These are phyloP conservation scores for Archilochus colubris DNA, from an alignment of 2,113 vertebrate genomes.

Conservation along the genomic window DNA sequence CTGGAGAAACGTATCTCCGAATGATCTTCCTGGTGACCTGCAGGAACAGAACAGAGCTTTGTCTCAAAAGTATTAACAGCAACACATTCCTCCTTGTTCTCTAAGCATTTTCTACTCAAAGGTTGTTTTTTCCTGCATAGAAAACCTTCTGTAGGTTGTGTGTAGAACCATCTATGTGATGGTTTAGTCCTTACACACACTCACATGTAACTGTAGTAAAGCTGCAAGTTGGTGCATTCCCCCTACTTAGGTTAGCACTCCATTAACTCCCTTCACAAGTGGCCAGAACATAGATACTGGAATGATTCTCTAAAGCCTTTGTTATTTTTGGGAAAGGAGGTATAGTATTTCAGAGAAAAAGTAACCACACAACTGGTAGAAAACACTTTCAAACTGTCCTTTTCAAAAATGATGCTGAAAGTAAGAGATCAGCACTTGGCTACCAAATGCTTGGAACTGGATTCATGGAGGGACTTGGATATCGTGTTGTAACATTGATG, in stretches of 20 bases:
- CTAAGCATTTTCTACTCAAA: not conserved
- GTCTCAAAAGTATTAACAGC: not conserved
- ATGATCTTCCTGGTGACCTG: constrained; percentile 95
- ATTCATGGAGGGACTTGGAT: not conserved
- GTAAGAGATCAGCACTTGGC: not conserved
- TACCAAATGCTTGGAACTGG: not conserved
- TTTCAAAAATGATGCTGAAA: not conserved
- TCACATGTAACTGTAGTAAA: not conserved
- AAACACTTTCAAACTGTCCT: not conserved
- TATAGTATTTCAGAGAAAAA: not conserved
- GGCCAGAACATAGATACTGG: not conserved
- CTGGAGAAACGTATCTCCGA: constrained; percentile 83
- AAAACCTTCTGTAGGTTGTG: fast-evolving
- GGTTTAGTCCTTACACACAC: not conserved
- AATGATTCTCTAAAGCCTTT: not conserved
- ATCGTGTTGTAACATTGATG: fast-evolving
- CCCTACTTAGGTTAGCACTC: not conserved
- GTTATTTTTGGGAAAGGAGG: not conserved
- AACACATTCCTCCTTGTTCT: not conserved
- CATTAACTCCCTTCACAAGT: not conserved
- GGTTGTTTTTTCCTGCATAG: not conserved
- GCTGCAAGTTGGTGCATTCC: not conserved
- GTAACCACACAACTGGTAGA: not conserved
- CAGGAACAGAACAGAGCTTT: not conserved
- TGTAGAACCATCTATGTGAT: too few species aligned